Conservation (phyloP, 2,113 vertebrate species). For the Petrocephalus zakoni region DNA sequence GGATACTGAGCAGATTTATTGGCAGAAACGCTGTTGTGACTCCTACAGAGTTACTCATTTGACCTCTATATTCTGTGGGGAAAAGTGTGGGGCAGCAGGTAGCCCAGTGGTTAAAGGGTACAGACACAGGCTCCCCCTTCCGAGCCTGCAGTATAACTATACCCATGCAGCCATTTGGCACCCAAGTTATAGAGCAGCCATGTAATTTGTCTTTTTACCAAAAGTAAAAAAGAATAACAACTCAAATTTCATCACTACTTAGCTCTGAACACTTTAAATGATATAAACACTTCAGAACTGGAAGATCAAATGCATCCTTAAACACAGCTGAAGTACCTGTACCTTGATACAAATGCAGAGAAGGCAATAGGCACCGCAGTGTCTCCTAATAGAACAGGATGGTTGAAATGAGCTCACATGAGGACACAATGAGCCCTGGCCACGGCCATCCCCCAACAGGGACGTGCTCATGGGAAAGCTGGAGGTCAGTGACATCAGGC, state of each 20-base stretch:
- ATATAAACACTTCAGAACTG: background rate
- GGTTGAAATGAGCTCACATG: background rate
- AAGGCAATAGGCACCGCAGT: background rate
- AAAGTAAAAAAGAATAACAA: background rate
- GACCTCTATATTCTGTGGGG: background rate
- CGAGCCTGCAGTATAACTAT: background rate
- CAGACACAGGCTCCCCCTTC: background rate
- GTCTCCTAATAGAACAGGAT: background rate
- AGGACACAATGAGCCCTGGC: background rate
- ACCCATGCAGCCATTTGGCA: background rate
- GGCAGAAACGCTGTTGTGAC: background rate
- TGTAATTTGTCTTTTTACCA: background rate
- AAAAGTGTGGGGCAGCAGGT: background rate
- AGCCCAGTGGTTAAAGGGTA: background rate
- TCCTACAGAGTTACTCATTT: background rate
- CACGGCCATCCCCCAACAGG: background rate
- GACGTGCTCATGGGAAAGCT: background rate
- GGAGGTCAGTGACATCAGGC: slow-evolving; percentile 18
- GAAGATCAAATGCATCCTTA: background rate
- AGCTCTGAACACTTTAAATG: background rate
- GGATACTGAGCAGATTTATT: background rate
- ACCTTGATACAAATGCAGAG: background rate
- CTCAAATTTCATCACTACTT: background rate
- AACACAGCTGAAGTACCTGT: background rate
- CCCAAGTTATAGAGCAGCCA: background rate